Base-by-base conservation (phyloP, 2,113 vertebrate species). In the Columba janthina region DNA sequence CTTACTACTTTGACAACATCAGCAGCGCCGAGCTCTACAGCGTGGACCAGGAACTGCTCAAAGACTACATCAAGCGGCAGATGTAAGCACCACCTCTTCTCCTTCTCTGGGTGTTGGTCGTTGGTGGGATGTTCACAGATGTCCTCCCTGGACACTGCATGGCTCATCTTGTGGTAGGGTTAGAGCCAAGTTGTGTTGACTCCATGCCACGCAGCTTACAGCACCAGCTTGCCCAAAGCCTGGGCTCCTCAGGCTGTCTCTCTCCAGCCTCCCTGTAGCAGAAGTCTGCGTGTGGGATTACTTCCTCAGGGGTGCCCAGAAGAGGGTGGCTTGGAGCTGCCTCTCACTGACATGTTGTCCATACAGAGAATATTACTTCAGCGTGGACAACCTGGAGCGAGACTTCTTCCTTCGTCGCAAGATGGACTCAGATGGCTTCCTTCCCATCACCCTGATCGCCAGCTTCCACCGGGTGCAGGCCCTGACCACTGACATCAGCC, bases 11-110 rank as follows among this genome's bases (percentile, higher is more conserved):
- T 2, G 99, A 99, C 98, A 99, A 99, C 94, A 98, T 99, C 98
- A 99, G 99, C 98, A 99, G 99, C 89, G 98, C 98, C 0, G 99
- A 99, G 85, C 98, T 99, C 7, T 99, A 98, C 97, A 98, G 98
- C 0, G 98, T 99, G 71, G 99, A 99, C 94, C 99, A 99, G 97
- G 99, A 99, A 89, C 98, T 99, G 94, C 99, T 99, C 61, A 99
- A 99, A 95, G 99, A 99, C 97, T 99, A 99, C 97, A 99, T 99
- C 98, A 99, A 99, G 97, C 98, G 99, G 53, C 99, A 99, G 97
- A 99, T 99, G 99, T 99, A 96, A 98, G 99, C 97, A 66, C 5
- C 12, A 5, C 5, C 54, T 77, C 86, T 28, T 71, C 51, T 72
- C 32, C 42, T 75, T 61, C 12, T 53, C 40, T 4, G 18, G 38